Conservation (phyloP, 2,113 vertebrate genomes). For the Taxidea taxus region DNA sequence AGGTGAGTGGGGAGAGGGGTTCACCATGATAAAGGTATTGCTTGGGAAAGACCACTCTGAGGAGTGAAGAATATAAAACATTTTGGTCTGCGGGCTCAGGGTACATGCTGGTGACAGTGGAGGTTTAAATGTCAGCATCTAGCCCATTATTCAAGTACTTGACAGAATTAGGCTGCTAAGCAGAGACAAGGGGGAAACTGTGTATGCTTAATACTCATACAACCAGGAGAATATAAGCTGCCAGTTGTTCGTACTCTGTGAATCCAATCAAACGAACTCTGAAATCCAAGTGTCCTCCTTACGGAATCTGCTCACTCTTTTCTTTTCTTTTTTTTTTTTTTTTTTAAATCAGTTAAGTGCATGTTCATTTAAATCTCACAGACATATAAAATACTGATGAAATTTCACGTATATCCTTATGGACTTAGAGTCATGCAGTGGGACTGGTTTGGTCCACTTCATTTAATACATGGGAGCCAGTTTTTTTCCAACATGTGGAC, state of each 20-base stretch:
- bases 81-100: background rate
- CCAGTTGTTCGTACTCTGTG: background rate
- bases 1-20: background rate
- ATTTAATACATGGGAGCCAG: background rate
- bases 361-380: background rate
- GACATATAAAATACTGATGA: background rate
- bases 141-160: background rate
- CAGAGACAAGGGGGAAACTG: background rate
- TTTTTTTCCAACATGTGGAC: background rate
- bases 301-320: background rate
- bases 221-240: background rate
- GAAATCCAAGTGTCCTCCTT: background rate
- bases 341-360: background rate
- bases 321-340: too few relatives aligned
- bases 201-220: background rate
- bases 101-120: background rate
- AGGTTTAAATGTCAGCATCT: background rate
- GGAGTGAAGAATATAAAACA: background rate
- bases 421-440: background rate
- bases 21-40: background rate
- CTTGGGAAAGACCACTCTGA: background rate
- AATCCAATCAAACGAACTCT: background rate
- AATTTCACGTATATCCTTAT: background rate
- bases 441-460: background rate
- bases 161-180: background rate